A percentile compares a stretch with the other conserved stretches of the same genome.
These are phyloP conservation scores for Drosophila truncata DNA, from an alignment of 1,140 invertebrate genomes.

Conservation along the genomic window DNA sequence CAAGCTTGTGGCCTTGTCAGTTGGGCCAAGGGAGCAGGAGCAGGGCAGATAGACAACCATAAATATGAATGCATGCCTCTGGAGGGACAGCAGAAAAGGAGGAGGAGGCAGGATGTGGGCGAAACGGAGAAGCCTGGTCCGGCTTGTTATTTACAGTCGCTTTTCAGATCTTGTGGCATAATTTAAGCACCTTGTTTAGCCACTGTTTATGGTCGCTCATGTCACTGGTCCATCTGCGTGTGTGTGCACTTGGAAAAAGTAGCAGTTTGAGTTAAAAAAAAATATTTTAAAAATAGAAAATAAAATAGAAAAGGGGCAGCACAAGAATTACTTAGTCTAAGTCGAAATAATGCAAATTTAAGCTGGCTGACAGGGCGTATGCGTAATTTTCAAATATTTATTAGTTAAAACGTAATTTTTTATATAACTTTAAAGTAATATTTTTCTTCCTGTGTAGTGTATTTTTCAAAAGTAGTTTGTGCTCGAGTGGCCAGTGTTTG, in stretches of 20 bases:
- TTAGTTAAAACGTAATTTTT: background rate
- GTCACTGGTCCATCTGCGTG: constrained; percentile 68
- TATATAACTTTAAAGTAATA: background rate
- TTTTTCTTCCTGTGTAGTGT: background rate
- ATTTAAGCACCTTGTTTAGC: constrained; percentile 83
- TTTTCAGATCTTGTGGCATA: constrained; percentile 81
- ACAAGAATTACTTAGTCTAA: background rate
- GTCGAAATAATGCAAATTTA: background rate
- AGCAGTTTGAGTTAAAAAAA: too few relatives aligned
- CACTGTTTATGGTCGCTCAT: constrained; percentile 81
- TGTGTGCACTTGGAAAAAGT: constrained; percentile 9
- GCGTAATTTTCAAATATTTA: background rate
- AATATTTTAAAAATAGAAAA: background rate
- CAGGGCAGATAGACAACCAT: constrained; percentile 59
- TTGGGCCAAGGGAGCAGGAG: constrained; percentile 10
- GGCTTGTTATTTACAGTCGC: constrained; percentile 79
- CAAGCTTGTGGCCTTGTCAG: constrained; percentile 75
- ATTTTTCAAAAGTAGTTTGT: constrained; percentile 10
- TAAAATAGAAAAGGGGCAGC: background rate
- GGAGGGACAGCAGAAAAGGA: too few relatives aligned
- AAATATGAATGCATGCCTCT: constrained; percentile 71
- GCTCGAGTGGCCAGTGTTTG: constrained; percentile 14
- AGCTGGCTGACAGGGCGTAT: background rate
- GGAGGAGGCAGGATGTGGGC: constrained; percentile 1
- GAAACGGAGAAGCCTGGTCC: constrained; percentile 13